Conservation (phyloP, 23 tunicate genomes). For the Halocynthia aurantium region DNA sequence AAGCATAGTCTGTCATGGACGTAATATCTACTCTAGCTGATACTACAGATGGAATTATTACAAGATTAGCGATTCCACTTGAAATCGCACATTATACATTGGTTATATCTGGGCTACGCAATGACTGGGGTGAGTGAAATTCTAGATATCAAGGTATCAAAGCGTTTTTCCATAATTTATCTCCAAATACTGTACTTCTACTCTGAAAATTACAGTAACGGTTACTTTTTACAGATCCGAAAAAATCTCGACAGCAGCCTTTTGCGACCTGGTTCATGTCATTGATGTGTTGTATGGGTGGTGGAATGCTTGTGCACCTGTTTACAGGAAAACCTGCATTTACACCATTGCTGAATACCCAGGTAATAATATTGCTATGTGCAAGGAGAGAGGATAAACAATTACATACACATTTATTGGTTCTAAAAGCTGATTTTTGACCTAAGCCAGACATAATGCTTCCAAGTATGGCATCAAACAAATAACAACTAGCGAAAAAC, state of each 20-base stretch:
- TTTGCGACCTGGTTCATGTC: conserved; percentile 53
- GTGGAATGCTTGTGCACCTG: conserved; percentile 31
- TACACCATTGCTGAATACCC: conserved; percentile 29
- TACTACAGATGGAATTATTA: conserved; percentile 4
- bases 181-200: too few relatives aligned
- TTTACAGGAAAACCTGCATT: conserved; percentile 55
- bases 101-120: conserved; percentile 39
- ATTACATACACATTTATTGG: too few relatives aligned
- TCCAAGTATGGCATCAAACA: too few relatives aligned
- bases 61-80: conserved; percentile 19
- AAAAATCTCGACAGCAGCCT: conserved; percentile 31
- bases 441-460: too few relatives aligned
- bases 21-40: conserved; percentile 4
- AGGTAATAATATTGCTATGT: too few relatives aligned
- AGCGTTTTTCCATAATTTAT: too few relatives aligned
- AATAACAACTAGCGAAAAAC: too few relatives aligned
- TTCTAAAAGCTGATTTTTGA: too few relatives aligned
- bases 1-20: too few relatives aligned
- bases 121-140: conserved; percentile 49
- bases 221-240: not conserved
- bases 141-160: too few relatives aligned
- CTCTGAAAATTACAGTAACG: not conserved
- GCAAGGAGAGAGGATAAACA: too few relatives aligned
- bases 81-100: conserved; percentile 51
- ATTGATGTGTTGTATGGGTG: conserved; percentile 51